Base-by-base conservation (phyloP, 2,888 invertebrate species). In the Morinoia aosen region DNA sequence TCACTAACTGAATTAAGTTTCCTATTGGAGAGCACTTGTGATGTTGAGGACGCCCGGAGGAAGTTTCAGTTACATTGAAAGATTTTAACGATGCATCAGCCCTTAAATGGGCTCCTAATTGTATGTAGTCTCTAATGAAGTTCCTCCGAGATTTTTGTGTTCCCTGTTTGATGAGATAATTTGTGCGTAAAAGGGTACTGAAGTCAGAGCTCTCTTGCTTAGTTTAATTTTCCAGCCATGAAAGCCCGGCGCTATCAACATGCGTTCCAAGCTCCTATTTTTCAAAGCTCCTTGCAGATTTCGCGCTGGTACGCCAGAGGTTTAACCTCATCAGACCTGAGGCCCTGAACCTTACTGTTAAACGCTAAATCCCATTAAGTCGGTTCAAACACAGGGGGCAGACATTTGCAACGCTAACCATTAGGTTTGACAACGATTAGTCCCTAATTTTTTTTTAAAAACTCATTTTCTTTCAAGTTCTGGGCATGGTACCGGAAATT, bases 11-110 rank as follows among this genome's bases (percentile, higher is more conserved):
- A 76, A 76, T 76, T 25, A 25, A 76, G 8, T 76, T 33, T 76
- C 33, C 76, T 76, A 76, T 7, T 25, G 25, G 33, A 33, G 25
- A 76, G 76, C 76, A 33, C 76, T 76, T 76, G 19, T 76, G 76
- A 76, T 16, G 76, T 76, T 76, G 19, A 10, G 76, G 76, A 19
- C 33, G 33, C 76, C 33, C 33, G 19, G 19, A 25, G 33, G 76
- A 76, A 76, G 76, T 76, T 76, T 33, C 76, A 33, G 25, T 76
- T 76, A 76, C 76, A 76, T 16, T 33, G 33, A 76, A 76, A 76
- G 76, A 76, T 76, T 76, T 76, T 76, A 76, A 76, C 76, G 76
- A 76, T 76, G 76, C 76, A 76, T 76, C 33, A 76, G 76, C 76
- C 76, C 33, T 33, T 76, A 33, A 76, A 76, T 76, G 76, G 76